Evolutionary conservation across 92 coral and sea anemone genomes (phyloP).

Genomic region (Parazoanthus darwini): DNA sequence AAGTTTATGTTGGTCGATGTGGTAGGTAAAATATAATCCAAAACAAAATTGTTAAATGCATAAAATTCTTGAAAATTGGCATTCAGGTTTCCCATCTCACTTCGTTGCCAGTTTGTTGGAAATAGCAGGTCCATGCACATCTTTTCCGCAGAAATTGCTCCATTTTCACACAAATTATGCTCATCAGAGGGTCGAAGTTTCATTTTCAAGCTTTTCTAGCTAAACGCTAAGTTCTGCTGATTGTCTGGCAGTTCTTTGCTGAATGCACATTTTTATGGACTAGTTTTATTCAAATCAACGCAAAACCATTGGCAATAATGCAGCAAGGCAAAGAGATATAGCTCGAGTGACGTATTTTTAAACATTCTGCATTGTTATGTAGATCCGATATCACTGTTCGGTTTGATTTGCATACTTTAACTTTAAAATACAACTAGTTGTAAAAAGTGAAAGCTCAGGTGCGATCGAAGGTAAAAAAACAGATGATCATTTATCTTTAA

Average conservation of each 20-base stretch:
- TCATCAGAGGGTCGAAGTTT: neutral
- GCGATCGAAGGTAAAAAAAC: too few species aligned
- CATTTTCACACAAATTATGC: neutral
- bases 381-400: neutral
- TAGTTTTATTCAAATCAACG: too few species aligned
- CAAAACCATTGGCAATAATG: too few species aligned
- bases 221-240: neutral
- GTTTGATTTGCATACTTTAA: neutral
- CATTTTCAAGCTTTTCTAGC: too few species aligned
- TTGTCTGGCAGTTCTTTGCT: neutral
- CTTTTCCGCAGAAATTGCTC: neutral
- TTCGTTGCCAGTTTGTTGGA: neutral
- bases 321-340: neutral
- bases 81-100: neutral
- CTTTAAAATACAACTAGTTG: too few species aligned
- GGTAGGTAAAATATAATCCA: neutral
- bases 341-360: neutral
- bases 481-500: too few species aligned
- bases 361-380: neutral
- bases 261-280: neutral
- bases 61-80: neutral
- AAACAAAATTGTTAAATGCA: neutral
- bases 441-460: too few species aligned
- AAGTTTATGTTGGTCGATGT: too few species aligned
- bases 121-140: conserved; percentile 6